Evolutionary conservation across 37 sponge, comb jelly and placozoan species (phyloP).

Genomic region (Lycopodina hypogea): DNA sequence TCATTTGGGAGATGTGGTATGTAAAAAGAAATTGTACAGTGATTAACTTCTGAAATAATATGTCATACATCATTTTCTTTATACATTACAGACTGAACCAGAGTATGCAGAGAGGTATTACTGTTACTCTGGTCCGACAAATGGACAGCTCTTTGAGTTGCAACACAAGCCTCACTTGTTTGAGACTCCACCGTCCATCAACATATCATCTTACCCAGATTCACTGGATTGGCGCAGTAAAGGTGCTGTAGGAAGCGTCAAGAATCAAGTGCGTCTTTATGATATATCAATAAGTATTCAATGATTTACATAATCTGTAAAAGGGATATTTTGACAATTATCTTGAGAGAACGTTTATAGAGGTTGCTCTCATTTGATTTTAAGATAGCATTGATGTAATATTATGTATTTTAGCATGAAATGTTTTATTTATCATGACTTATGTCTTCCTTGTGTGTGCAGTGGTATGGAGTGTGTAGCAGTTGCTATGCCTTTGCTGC

Average conservation of each 20-base stretch:
- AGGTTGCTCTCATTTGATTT: background rate
- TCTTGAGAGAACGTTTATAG: background rate
- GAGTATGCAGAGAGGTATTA: background rate
- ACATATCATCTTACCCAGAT: slow-evolving; percentile 7
- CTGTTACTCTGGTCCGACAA: background rate
- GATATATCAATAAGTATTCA: too few species aligned
- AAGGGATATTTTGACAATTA: background rate
- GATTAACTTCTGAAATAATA: background rate
- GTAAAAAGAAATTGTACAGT: background rate
- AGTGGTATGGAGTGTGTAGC: slow-evolving; percentile 33
- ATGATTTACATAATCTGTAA: too few species aligned
- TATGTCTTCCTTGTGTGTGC: background rate
- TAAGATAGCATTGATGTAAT: too few species aligned
- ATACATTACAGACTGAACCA: slow-evolving; percentile 8
- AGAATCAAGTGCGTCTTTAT: slow-evolving; percentile 16
- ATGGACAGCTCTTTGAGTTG: background rate
- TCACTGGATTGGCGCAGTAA: slow-evolving; percentile 49
- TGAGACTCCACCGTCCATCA: background rate
- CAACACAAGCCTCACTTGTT: background rate
- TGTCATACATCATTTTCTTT: too few species aligned
- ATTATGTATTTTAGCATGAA: too few species aligned
- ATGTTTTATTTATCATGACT: too few species aligned
- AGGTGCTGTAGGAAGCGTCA: slow-evolving; percentile 26
- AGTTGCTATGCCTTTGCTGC: slow-evolving; percentile 53
- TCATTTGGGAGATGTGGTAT: slow-evolving; percentile 41